Evolutionary conservation across 1,140 invertebrate species (phyloP), one percentile per base, ranked within the genome.

Genomic region (Brachionus koreanus): DNA sequence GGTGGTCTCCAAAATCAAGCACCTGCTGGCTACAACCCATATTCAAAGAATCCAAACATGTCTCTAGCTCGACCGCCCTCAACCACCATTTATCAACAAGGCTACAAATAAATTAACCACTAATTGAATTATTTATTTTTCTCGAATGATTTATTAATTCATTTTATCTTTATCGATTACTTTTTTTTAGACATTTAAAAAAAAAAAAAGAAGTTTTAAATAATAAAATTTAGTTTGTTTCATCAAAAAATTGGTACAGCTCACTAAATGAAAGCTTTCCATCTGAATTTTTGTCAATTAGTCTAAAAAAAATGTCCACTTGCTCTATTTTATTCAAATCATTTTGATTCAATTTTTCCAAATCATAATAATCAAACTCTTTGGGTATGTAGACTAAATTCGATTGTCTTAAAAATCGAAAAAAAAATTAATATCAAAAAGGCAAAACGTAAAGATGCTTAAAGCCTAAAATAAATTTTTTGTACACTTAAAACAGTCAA

Each of bases 41-140:
- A 61, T 16, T 79, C 76, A 23, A 79, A 65, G 23, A 57, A 57
- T 39, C 76, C 76, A 37, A 79, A 61, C 29, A 25, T 65, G 19
- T 61, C 76, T 19, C 49, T 57, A 79, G 76, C 37, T 35, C 76
- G 76, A 29, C 76, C 76, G 19, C 76, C 76, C 4, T 61, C 76
- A 25, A 16, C 46, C 19, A 61, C 49, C 9, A 37, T 79, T 16
- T 79, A 79, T 37, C 49, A 57, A 65, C 76, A 57, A 42, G 76
- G 76, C 7, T 79, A 79, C 37, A 79, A 79, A 79, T 79, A 63
- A 61, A 46, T 29, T n/a, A 10, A 74, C n/a, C n/a, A n/a, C n/a
- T n/a, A n/a, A n/a, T n/a, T n/a, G 19, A 35, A 7, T 23, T 39
- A 2, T 39, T 7, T 69, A 5, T 72, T 39, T 39, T n/a, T n/a